phyloP scores from a whole-genome alignment of 1,140 invertebrate species.

The Euschistus heros region DNA sequence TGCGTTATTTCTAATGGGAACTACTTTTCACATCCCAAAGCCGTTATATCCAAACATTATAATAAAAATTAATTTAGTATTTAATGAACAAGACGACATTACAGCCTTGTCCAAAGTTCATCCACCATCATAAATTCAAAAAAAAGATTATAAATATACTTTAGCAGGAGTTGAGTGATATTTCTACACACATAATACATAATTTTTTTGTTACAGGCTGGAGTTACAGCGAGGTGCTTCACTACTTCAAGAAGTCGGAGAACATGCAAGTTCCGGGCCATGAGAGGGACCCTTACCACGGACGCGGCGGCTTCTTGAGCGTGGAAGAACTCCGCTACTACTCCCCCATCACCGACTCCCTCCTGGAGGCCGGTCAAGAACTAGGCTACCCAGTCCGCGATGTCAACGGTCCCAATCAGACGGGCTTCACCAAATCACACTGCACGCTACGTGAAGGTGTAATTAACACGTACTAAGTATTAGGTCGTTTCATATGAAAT shows the following conservation, averaged over 20 bases:
- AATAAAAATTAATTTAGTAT: too few relatives aligned
- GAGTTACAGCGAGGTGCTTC: slow-evolving; percentile 64
- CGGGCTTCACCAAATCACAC: slow-evolving; percentile 58
- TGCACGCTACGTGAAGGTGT: slow-evolving; percentile 67
- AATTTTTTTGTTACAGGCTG: slow-evolving; percentile 42
- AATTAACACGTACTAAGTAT: too few relatives aligned
- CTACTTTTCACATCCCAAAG: too few relatives aligned
- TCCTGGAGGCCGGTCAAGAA: slow-evolving; percentile 56
- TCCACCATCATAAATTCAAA: too few relatives aligned
- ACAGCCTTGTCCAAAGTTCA: too few relatives aligned
- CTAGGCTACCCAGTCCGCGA: slow-evolving; percentile 59
- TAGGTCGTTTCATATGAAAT: too few relatives aligned
- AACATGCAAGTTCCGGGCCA: slow-evolving; percentile 52
- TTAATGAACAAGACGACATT: too few relatives aligned
- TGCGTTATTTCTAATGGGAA: too few relatives aligned
- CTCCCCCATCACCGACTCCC: slow-evolving; percentile 48
- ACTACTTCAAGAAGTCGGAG: slow-evolving; percentile 69
- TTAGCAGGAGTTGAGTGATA: too few relatives aligned
- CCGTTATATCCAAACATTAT: too few relatives aligned
- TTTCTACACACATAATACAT: slow-evolving; percentile 11
- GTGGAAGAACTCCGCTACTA: slow-evolving; percentile 51
- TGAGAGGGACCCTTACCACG: slow-evolving; percentile 52
- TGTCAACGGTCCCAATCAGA: slow-evolving; percentile 62
- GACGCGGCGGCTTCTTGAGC: slow-evolving; percentile 50
- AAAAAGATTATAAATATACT: too few relatives aligned